Evolutionary conservation across 2,797 vertebrate species (phyloP), one percentile per base, ranked within the genome.

Genomic region (Ispidina lecontei): DNA sequence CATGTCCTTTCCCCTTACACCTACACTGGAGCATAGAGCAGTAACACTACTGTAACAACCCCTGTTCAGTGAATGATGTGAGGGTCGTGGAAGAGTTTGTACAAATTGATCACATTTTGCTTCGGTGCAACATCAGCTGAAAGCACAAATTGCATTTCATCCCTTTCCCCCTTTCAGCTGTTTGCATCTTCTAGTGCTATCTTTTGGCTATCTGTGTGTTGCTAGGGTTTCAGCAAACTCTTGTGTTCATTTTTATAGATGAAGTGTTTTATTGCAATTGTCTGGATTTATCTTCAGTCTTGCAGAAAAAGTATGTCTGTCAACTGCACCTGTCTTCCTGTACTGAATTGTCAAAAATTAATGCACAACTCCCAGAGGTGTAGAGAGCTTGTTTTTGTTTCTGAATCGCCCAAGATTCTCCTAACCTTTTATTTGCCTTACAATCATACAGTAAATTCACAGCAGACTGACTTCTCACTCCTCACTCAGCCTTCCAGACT

Each of bases 251-350:
- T 87, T 84, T 89, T 63, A n/a, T 39, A 56, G 33, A 70, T 78
- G 31, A 90, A 75, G 65, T 64, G 63, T 37, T 93, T 84, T 87
- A 73, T 74, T 93, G 71, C 62, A 80, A 28, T 90, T 7, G 23
- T 74, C 71, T 89, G 56, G 69, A 89, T 79, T 82, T 91, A 76
- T 93, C 84, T 84, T 93, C 65, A 83, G 75, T 54, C 87, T 85
- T 80, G 89, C 69, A 93, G 87, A 87, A 91, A 91, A 73, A 73
- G 44, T 73, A 65, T 4, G 5, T 76, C 86, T 94, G 68, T 86
- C 78, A 93, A 81, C 82, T 23, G 54, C 35, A 52, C 78, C 77
- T 78, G 70, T 87, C 73, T 93, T 86, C 72, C 81, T 82, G 46
- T 58, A 62, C 31, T 41, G 64, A 93, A 22, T 55, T 93, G 90